Evolutionary conservation across 1,140 invertebrate species (phyloP), one percentile per base, ranked within the genome.

Genomic region (Steinernema khuongi): DNA sequence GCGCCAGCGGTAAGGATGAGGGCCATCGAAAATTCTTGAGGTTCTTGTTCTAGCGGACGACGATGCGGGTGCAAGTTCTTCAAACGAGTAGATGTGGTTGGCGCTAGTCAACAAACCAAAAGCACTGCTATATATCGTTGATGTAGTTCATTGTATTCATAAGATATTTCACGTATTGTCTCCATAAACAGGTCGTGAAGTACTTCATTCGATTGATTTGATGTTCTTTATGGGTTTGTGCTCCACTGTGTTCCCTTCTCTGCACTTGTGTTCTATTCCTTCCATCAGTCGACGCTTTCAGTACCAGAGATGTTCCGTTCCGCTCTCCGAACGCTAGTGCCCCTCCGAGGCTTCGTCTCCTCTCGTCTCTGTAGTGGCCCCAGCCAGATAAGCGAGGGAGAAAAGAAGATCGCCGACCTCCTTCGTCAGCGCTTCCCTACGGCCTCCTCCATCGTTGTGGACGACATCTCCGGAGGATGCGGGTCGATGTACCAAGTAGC

Each of bases 401-500:
- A 60, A 22, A 14, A 60, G 50, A 60, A 60, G 19, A 60, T 60
- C 50, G 7, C 22, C 50, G 50, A 60, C 4, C 11, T 60, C 19
- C 50, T 60, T 2, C 50, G 50, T 26, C 50, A 26, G 22, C 50
- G 50, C 11, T 60, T 60, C 22, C 50, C 50, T 22, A 60, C 50
- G 7, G 50, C 50, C 7, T 7, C 11, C 7, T 14, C 50, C 7
- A 60, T 60, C 50, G 50, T 7, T 2, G 50, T 26, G 11, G 26
- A 60, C 22, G 50, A 60, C 50, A 60, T 60, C 50, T 60, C 50
- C 50, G 50, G 50, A 60, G 78, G 78, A 7, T 79, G 78, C 60
- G 78, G 78, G 1, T 74, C 78, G n/a, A 79, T 78, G 76, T 79
- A 74, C 70, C 43, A 71, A 30, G 77, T 79, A 1, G 19, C 43